These are phyloP conservation scores for Cyprinella venusta DNA, from an alignment of 2,797 vertebrate genomes.

Conservation along the genomic window DNA sequence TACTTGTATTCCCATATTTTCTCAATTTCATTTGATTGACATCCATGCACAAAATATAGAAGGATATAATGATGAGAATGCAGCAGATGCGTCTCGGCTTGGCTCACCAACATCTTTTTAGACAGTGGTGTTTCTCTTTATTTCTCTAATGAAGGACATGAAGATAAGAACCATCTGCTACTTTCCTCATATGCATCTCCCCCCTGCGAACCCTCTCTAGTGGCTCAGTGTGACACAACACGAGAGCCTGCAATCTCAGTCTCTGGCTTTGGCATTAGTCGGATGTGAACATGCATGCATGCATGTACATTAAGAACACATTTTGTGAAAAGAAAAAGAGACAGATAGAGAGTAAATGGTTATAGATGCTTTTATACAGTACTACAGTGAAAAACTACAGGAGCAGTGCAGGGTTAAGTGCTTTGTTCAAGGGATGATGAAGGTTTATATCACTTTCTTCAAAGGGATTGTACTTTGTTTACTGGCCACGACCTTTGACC, in stretches of 20 bases:
- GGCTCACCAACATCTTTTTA: neutral
- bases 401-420: neutral
- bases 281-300: constrained; percentile 38
- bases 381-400: neutral
- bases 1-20: constrained; percentile 5
- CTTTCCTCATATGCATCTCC: neutral
- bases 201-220: constrained; percentile 1
- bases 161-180: constrained; percentile 46
- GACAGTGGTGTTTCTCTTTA: constrained; percentile 40
- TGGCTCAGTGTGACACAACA: constrained; percentile 24
- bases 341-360: neutral
- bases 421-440: neutral
- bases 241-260: neutral
- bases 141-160: constrained; percentile 41
- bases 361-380: neutral
- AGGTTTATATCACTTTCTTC: neutral
- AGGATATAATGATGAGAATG: neutral
- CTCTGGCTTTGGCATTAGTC: constrained; percentile 10
- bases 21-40: constrained; percentile 26
- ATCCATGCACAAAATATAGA: constrained; percentile 8
- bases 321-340: constrained; percentile 10
- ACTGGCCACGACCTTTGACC: neutral
- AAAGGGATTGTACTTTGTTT: neutral
- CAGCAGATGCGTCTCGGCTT: neutral
- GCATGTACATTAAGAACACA: constrained; percentile 49